These are phyloP conservation scores for Pseudococcus jackbeardsleyi DNA, from an alignment of 2,888 invertebrate species.

Conservation along the genomic window DNA sequence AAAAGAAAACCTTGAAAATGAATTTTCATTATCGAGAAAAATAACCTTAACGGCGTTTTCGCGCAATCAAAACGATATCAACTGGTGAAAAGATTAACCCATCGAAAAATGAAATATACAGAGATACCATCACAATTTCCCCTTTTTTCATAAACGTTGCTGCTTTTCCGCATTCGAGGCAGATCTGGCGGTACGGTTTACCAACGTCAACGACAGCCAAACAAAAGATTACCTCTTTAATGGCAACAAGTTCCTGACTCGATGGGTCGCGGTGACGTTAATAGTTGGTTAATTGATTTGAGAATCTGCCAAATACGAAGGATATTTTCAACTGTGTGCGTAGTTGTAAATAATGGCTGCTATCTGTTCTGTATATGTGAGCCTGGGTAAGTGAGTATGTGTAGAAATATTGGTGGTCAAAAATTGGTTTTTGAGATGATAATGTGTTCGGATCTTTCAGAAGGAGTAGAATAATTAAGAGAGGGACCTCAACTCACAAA, in stretches of 20 bases:
- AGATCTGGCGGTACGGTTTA: background rate
- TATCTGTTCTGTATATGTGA: too few species aligned
- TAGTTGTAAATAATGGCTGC: too few species aligned
- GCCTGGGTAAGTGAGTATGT: too few species aligned
- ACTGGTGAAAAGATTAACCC: slow-evolving; percentile 18
- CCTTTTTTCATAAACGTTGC: background rate
- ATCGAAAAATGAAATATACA: slow-evolving; percentile 14
- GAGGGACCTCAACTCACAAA: too few species aligned
- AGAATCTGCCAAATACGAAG: background rate
- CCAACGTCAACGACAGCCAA: background rate
- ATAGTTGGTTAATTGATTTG: slow-evolving; percentile 6
- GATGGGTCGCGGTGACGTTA: background rate
- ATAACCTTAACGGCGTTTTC: background rate
- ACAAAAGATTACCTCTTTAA: slow-evolving; percentile 10
- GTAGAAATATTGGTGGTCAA: too few species aligned
- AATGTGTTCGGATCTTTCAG: too few species aligned
- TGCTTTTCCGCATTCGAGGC: background rate
- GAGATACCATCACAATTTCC: background rate
- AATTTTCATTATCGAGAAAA: background rate
- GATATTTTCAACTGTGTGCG: background rate
- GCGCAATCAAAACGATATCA: background rate
- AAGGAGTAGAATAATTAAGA: too few species aligned
- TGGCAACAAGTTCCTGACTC: background rate
- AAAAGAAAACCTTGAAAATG: background rate
- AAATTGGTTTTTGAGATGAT: too few species aligned